Evolutionary conservation across 2,113 vertebrate species (phyloP).

Genomic region (Serinus canaria): DNA sequence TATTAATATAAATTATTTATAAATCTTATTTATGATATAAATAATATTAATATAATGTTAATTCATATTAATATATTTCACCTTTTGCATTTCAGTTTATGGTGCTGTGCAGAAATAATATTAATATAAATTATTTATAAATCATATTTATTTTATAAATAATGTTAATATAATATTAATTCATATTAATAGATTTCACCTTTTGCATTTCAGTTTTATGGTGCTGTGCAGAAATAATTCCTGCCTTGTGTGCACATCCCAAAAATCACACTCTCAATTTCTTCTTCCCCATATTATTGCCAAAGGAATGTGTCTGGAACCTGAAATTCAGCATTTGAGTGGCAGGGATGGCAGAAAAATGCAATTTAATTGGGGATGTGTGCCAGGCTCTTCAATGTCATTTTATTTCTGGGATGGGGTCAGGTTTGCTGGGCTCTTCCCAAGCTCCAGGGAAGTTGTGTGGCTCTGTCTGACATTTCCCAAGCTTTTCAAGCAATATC

Average conservation of each 20-base stretch:
- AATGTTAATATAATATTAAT: no score
- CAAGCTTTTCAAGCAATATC: not conserved
- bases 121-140: no score
- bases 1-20: no score
- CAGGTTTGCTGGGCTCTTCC: not conserved
- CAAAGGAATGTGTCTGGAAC: not conserved
- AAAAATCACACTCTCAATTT: not conserved
- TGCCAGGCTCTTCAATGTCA: not conserved
- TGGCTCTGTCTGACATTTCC: not conserved
- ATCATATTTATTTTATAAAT: no score
- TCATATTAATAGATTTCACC: not conserved
- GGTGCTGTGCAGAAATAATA: no score
- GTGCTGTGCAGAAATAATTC: constrained; percentile 11
- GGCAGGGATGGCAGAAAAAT: not conserved
- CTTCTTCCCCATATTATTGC: not conserved
- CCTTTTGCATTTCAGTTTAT: not conserved
- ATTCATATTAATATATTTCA: not conserved
- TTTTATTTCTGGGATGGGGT: not conserved
- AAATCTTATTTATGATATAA: no score
- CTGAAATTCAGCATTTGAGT: not conserved
- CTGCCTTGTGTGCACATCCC: not conserved
- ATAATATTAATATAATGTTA: no score
- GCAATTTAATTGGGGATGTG: not conserved
- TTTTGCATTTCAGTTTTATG: not conserved
- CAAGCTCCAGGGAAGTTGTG: not conserved